phyloP scores from a whole-genome alignment of 1,140 invertebrate species.

The Nephila pilipes region DNA sequence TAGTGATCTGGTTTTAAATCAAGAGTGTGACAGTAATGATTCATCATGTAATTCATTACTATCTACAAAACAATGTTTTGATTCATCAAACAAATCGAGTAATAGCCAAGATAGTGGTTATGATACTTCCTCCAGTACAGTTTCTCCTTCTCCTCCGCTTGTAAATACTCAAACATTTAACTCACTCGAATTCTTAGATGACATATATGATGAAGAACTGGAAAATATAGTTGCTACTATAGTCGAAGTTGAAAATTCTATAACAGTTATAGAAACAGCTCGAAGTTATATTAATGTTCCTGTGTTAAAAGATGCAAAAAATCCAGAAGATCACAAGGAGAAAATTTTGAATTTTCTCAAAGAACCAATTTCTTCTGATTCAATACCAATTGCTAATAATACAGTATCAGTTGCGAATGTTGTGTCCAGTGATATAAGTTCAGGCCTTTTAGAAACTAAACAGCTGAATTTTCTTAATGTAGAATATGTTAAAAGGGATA shows the following conservation, averaged over 20 bases:
- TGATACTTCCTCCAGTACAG: neutral
- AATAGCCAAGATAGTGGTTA: conserved; percentile 28
- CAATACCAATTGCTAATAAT: neutral
- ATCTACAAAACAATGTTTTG: neutral
- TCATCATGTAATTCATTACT: neutral
- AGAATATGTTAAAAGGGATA: neutral
- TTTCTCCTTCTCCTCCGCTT: neutral
- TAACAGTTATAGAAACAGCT: neutral
- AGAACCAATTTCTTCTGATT: neutral
- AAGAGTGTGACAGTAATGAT: neutral
- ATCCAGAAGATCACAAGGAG: conserved; percentile 19
- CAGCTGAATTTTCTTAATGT: neutral
- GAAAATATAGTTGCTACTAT: neutral
- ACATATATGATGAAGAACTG: neutral
- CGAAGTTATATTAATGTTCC: neutral
- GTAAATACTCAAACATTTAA: neutral
- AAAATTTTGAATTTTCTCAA: conserved; percentile 38
- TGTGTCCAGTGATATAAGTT: neutral
- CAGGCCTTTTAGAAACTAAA: neutral
- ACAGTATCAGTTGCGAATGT: neutral
- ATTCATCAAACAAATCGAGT: neutral
- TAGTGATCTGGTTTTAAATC: neutral
- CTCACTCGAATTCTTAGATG: neutral
- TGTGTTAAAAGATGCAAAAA: conserved; percentile 10
- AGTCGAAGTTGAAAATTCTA: conserved; percentile 12